Percentiles rank a stretch among this genome's conserved stretches.
phyloP scores from a whole-genome alignment of 2,888 invertebrate species.

The Automeris io region DNA sequence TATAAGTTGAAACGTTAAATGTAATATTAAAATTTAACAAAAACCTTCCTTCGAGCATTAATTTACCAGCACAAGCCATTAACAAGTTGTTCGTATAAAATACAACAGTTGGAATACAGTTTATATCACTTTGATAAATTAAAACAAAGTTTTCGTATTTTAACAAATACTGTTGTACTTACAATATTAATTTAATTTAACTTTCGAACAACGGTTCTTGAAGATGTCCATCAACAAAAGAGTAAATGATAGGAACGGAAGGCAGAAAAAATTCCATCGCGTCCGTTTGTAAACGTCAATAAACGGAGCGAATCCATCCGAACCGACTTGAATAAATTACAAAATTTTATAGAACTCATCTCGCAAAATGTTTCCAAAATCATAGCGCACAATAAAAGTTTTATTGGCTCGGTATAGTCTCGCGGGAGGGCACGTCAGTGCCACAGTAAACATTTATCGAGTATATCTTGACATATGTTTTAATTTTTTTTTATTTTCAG shows the following conservation, averaged over 20 bases:
- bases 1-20: constrained; percentile 3
- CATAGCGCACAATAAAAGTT: constrained; percentile 67
- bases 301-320: constrained; percentile 22
- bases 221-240: constrained; percentile 19
- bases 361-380: constrained; percentile 64
- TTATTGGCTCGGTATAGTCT: constrained; percentile 62
- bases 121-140: constrained; percentile 16
- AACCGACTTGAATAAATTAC: constrained; percentile 33
- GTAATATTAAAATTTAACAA: constrained; percentile 7
- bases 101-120: constrained; percentile 15
- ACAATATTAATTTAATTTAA: constrained; percentile 17
- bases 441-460: neutral
- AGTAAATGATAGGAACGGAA: constrained; percentile 16
- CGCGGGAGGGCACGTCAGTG: constrained; percentile 2
- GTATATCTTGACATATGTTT: neutral
- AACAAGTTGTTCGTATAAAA: constrained; percentile 11
- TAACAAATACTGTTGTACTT: constrained; percentile 8
- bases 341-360: constrained; percentile 65
- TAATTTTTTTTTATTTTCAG: too few species aligned
- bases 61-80: constrained; percentile 10
- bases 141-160: constrained; percentile 11
- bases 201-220: constrained; percentile 10
- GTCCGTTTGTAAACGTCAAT: constrained; percentile 36
- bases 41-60: constrained; percentile 9
- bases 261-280: constrained; percentile 28